Conservation (phyloP, 2,888 invertebrate genomes). For the Erebia ligea region DNA sequence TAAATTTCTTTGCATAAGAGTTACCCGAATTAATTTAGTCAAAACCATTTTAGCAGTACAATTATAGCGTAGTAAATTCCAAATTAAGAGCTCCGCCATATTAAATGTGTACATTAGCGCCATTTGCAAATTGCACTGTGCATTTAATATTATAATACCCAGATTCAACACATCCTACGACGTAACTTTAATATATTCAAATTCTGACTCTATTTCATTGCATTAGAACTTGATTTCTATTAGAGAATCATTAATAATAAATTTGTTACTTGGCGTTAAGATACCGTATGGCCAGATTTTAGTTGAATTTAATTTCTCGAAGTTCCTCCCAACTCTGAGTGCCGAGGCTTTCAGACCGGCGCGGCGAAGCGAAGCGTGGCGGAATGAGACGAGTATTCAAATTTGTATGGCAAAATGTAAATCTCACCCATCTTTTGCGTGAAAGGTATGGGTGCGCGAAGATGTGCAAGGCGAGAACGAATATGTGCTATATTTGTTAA, state of each 20-base stretch:
- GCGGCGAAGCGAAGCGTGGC: too few species aligned
- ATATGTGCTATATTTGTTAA: too few species aligned
- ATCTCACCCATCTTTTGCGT: too few species aligned
- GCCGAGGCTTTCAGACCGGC: too few species aligned
- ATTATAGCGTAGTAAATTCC: slow-evolving; percentile 18
- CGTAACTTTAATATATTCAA: not conserved
- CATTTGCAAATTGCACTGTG: slow-evolving; percentile 55
- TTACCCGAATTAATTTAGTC: not conserved
- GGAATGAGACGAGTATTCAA: too few species aligned
- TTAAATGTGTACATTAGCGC: slow-evolving; percentile 42
- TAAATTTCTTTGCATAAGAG: not conserved
- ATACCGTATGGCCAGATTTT: not conserved
- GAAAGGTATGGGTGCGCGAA: too few species aligned
- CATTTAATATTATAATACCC: slow-evolving; percentile 40
- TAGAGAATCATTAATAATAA: not conserved
- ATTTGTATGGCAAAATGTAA: too few species aligned
- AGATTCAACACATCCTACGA: not conserved
- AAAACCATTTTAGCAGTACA: slow-evolving; percentile 2
- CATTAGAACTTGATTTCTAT: not conserved
- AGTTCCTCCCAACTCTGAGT: too few species aligned
- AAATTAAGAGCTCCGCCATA: slow-evolving; percentile 42
- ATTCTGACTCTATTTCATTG: not conserved
- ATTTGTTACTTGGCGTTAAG: not conserved
- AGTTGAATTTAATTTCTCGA: not conserved
- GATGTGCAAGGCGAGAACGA: too few species aligned